Base-by-base conservation (phyloP, 2,888 invertebrate genomes). In the Watsonalla cultraria region DNA sequence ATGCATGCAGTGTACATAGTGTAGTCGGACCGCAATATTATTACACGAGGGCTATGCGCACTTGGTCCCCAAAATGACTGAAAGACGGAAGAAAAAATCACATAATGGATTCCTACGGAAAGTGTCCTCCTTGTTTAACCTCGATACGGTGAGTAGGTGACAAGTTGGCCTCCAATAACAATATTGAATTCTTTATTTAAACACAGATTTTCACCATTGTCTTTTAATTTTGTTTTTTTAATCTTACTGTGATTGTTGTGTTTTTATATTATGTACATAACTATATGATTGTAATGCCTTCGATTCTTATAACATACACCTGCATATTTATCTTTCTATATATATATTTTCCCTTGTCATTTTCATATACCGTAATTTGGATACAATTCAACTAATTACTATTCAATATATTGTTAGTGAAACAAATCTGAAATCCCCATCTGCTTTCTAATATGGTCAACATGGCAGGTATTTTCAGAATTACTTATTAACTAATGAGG, bases 51-150 rank as follows among this genome's bases (percentile, higher is more conserved):
- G 89, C 79, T 87, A 89, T 89, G 88, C 82, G 82, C 82, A 86
- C 74, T 81, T 76, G 75, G 69, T 80, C 76, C 72, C 66, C 82
- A 90, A 84, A 85, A 91, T 91, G 91, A 91, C 91, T 73, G 91
- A 91, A 76, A 84, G 91, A 85, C 82, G 91, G 82, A 91, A 91
- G 89, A 91, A 91, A 91, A 91, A 91, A 80, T 77, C 89, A 61
- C 91, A 90, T 84, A 89, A 91, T 91, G 94, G 95, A 86, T 96
- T 96, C 86, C 95, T 96, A 84, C 96, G 96, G 91, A 96, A 96
- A 92, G 96, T 96, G 72, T 96, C 96, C 71, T 95, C 95, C 69
- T 92, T 96, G 72, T 96, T 96, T 92, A 96, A 96, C 92, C 93
- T 96, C 89, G 96, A 96, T 82, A 94, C 93, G 94, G 95, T 96